Base-by-base conservation (phyloP, 2,888 invertebrate species). In the Dermolepida albohirtum region DNA sequence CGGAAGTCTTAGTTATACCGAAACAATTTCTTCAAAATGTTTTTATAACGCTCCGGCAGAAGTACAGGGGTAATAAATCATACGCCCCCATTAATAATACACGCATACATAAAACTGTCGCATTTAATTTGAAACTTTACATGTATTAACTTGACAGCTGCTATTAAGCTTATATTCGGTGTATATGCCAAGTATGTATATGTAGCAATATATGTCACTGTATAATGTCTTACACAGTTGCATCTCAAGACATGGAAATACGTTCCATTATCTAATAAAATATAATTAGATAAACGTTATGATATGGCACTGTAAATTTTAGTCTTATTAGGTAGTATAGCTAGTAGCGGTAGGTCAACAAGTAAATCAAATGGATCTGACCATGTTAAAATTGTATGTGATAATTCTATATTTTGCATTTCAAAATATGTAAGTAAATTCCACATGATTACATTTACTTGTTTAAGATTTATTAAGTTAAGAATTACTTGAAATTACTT, bases 251-350 rank as follows among this genome's bases (percentile, higher is more conserved):
- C 55, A 41, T 54, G 64, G 52, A 65, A 65, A 52, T 54, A 27
- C 27, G 41, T 16, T 40, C 22, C 50, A 65, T 65, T 65, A 65
- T 54, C 43, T 54, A 65, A 65, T 65, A 51, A 34, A 65, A 44
- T 12, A 27, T 44, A 52, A 65, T 44, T n/a, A 44, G 64, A 65
- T 65, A 65, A 65, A 65, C 54, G 52, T 11, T 29, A 12, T 14
- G 7, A 6, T 51, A n/a, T 27, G 27, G 5, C 40, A 34, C 11
- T 11, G 17, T 8, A 17, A 17, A 29, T 14, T n/a, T 14, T 2
- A 17, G 14, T 47, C 4, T 16, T 47, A 47, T 7, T 16, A 7
- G 10, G 16, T 14, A 47, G 12, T 47, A 47, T 47, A 1, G 6
- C 8, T 47, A 14, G 8, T 14, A 47, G 8, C 2, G 14, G 47